Evolutionary conservation across 2,888 invertebrate genomes (phyloP).

Genomic region (Eudemis profundana): DNA sequence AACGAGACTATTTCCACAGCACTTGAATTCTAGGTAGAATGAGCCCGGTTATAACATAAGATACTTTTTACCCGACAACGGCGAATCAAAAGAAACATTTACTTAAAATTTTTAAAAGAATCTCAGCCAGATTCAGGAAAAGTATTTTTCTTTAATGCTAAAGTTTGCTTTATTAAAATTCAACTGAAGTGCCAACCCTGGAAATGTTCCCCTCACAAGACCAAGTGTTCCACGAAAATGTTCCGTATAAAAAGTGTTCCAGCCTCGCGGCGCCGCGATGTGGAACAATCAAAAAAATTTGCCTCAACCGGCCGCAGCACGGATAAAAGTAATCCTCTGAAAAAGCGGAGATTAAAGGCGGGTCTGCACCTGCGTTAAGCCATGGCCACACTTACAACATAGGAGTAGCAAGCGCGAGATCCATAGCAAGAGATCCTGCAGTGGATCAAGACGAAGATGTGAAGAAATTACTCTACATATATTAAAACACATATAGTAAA

Average conservation of each 20-base stretch:
- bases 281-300: slow-evolving; percentile 32
- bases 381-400: slow-evolving; percentile 33
- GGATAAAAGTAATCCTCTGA: slow-evolving; percentile 44
- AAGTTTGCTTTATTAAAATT: slow-evolving; percentile 11
- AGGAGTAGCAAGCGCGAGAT: too few species aligned
- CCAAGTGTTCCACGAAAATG: not conserved
- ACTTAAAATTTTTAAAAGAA: not conserved
- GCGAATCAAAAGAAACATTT: too few species aligned
- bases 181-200: not conserved
- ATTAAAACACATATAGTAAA: too few species aligned
- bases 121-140: not conserved
- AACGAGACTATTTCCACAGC: too few species aligned
- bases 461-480: too few species aligned
- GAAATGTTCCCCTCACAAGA: not conserved
- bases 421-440: not conserved
- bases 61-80: too few species aligned
- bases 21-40: too few species aligned
- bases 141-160: not conserved
- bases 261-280: slow-evolving; percentile 4
- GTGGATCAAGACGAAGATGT: too few species aligned
- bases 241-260: not conserved
- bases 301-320: slow-evolving; percentile 36
- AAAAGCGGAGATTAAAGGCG: slow-evolving; percentile 34
- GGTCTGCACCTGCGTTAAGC: slow-evolving; percentile 14
- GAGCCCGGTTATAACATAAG: too few species aligned